phyloP scores from a whole-genome alignment of 2,797 vertebrate genomes.

The Enteromius afrohamiltoni region DNA sequence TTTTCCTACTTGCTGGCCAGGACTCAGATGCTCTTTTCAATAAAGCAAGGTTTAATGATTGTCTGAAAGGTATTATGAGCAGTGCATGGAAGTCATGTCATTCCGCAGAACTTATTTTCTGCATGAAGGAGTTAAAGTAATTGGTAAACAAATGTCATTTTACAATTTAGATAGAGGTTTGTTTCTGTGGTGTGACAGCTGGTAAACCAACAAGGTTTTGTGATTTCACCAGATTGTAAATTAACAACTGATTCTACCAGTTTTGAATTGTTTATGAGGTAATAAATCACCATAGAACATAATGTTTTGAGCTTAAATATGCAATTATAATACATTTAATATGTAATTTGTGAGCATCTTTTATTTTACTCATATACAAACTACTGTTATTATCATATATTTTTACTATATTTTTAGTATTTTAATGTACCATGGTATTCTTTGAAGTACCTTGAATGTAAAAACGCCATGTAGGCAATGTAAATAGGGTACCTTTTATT shows the following conservation, averaged over 20 bases:
- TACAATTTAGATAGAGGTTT: constrained; percentile 43
- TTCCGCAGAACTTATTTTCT: constrained; percentile 71
- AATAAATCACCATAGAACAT: neutral
- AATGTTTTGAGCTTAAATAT: neutral
- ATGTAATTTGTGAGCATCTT: neutral
- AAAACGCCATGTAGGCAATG: neutral
- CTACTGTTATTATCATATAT: neutral
- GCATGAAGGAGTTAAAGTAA: constrained; percentile 75
- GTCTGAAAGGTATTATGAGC: constrained; percentile 70
- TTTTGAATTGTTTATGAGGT: neutral
- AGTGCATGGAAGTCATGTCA: constrained; percentile 62
- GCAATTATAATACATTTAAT: neutral
- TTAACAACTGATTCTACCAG: neutral
- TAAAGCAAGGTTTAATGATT: constrained; percentile 73
- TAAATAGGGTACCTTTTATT: too few relatives aligned
- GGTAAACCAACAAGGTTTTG: constrained; percentile 51
- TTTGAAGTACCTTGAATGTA: neutral
- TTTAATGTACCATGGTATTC: neutral
- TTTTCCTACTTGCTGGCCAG: constrained; percentile 62
- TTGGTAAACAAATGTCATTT: constrained; percentile 75
- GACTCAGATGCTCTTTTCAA: constrained; percentile 59
- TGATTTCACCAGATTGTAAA: neutral
- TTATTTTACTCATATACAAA: neutral
- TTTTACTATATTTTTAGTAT: neutral
- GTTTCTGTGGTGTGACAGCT: constrained; percentile 55